Base-by-base conservation (phyloP, 2,888 invertebrate species). In the Deroplatys truncata region DNA sequence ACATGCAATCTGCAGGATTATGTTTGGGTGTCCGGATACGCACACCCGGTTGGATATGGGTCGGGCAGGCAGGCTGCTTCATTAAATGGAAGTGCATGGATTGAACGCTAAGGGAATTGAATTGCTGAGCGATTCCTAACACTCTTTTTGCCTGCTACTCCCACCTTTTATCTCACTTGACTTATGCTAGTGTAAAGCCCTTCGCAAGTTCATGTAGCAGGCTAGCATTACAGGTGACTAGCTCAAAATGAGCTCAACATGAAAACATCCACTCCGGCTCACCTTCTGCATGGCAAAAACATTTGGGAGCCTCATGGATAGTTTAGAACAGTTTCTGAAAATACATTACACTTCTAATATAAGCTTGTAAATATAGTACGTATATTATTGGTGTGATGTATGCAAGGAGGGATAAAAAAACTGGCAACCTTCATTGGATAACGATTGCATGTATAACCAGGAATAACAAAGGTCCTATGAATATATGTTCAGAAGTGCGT, bases 31-130 rank as follows among this genome's bases (percentile, higher is more conserved):
- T 72, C 56, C 56, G 56, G 56, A 20, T 72, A 72, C 56, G 56
- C 56, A 72, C 56, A 72, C 56, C 56, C 56, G 25, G 56, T 72
- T 72, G 56, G 56, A 72, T 72, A 72, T 72, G 35, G 28, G 28
- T 28, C 43, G 85, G 85, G 10, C 43, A n/a, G 25, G 29, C 43
- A 10, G 35, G 85, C 29, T 49, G 85, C 43, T 85, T 85, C 85
- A 85, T 85, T 85, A 85, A 49, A 49, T 29, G 85, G 29, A 85
- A 85, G 85, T 85, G 85, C 85, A 85, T 29, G 49, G 85, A n/a
- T n/a, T 85, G 85, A 28, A 29, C 85, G 35, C 28, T 29, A 43
- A 85, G 85, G 85, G 85, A 85, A 85, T 85, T 85, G 85, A 85
- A 85, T 85, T 85, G 85, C 29, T 35, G 85, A 85, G 49, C 85